A percentile compares a stretch with the other conserved stretches of the same genome.
Conservation (phyloP, 1,140 invertebrate genomes). For the Dreissena rostriformis region DNA sequence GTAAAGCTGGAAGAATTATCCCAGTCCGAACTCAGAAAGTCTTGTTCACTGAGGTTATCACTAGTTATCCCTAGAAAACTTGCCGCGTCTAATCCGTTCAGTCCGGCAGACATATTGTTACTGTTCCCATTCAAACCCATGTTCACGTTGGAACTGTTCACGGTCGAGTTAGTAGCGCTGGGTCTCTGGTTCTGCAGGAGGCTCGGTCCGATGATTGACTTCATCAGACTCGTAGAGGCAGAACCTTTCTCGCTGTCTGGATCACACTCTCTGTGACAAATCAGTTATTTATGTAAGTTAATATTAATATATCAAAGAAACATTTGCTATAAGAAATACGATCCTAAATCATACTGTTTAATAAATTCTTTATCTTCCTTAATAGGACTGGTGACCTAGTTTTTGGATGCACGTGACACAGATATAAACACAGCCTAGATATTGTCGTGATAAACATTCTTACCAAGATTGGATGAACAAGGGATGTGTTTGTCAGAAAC, state of each 20-base stretch:
- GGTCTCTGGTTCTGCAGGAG: constrained; percentile 18
- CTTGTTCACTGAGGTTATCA: constrained; percentile 24
- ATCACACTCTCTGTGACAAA: constrained; percentile 78
- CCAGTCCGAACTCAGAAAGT: constrained; percentile 39
- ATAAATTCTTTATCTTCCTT: no score
- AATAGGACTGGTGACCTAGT: no score
- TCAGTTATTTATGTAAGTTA: no score
- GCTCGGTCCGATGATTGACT: constrained; percentile 76
- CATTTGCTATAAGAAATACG: no score
- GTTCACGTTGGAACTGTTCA: constrained; percentile 54
- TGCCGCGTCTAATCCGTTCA: constrained; percentile 1
- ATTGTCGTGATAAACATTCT: no score
- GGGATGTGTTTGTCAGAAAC: no score
- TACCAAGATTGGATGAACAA: no score
- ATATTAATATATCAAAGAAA: no score
- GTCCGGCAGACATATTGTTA: constrained; percentile 12
- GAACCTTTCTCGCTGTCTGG: constrained; percentile 79
- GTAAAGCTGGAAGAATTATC: constrained; percentile 1
- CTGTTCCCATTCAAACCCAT: constrained; percentile 37
- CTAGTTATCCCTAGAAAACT: constrained; percentile 20
- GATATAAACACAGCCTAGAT: no score
- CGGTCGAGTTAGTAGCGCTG: constrained; percentile 16
- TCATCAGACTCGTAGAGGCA: constrained; percentile 80
- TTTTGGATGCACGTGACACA: no score
- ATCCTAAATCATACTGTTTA: no score